Evolutionary conservation across 2,888 invertebrate genomes (phyloP).

Genomic region (Hartigia nigra): DNA sequence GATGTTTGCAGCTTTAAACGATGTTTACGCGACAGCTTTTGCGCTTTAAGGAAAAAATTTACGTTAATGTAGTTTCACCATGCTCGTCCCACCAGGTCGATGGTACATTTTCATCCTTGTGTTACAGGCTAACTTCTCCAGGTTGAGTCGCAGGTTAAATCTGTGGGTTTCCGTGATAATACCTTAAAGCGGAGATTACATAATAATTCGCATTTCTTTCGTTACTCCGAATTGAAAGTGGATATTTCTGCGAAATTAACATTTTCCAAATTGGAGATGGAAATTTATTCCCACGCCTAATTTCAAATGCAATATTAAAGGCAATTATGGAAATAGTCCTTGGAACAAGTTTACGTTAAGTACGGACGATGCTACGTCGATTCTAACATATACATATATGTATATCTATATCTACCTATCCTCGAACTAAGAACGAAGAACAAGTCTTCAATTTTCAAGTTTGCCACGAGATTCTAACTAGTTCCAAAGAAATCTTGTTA

Average conservation of each 20-base stretch:
- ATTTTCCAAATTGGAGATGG: conserved; percentile 31
- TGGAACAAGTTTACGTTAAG: background rate
- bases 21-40: background rate
- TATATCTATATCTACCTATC: background rate
- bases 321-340: conserved; percentile 32
- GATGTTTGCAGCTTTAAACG: background rate
- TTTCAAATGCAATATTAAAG: conserved; percentile 31
- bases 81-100: background rate
- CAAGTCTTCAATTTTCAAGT: conserved; percentile 29
- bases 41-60: background rate
- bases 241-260: conserved; percentile 25
- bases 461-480: conserved; percentile 34
- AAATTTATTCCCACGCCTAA: conserved; percentile 32
- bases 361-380: background rate
- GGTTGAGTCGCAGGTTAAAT: background rate
- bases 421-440: conserved; percentile 27
- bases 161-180: background rate
- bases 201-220: conserved; percentile 9
- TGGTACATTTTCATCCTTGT: background rate
- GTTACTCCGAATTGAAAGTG: conserved; percentile 18
- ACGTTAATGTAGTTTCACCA: background rate
- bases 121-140: background rate
- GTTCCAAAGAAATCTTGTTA: conserved; percentile 41
- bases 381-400: conserved; percentile 8
- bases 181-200: background rate